Evolutionary conservation across 64 coral and sea anemone genomes (phyloP), one percentile per base, ranked within the genome.

Genomic region (Dendrophyllia cribrosa): DNA sequence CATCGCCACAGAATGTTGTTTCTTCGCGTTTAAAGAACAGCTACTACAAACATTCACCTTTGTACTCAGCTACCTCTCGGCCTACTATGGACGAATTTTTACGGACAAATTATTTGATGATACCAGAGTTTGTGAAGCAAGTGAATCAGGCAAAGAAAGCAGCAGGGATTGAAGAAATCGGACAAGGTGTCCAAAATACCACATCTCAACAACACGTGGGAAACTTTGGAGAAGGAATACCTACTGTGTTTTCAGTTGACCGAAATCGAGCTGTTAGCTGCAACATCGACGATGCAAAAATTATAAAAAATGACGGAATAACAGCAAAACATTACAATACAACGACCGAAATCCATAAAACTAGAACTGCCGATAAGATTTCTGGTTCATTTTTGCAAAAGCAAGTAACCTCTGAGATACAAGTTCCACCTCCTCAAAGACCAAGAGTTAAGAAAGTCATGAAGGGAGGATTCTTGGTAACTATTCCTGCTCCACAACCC

Each of bases 1-100:
- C 60, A 55, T 77, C 25, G 21, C 47, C 86, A 14, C 55, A 56
- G 12, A 12, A 56, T 4, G 53, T 9, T 12, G 53, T 6, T 6
- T 7, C 43, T 51, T 44, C 80, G 14, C 72, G 48, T 15, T 16
- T 17, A 50, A 7, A 12, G 47, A 43, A 7, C 0, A 20, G 16
- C 14, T 15, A 20, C 17, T 50, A 75, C 46, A 23, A 9, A 9
- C 17, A 46, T 22, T 94, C 92, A 11, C 20, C 88, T 7, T 23
- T 94, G 47, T 88, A 94, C 75, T 94, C 92, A 20, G 74, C 91
- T 8, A 70, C 69, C 20, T 64, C 77, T 9, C 66, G 92, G 55
- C 92, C 92, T 9, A 94, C 92, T 24, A n/a, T 94, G n/a, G 77
- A 89, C 23, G 86, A 94, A 68, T 94, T 94, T 56, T 81, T 94